These are phyloP conservation scores for Intellagama lesueurii DNA, from an alignment of 2,797 vertebrate species.

Conservation along the genomic window DNA sequence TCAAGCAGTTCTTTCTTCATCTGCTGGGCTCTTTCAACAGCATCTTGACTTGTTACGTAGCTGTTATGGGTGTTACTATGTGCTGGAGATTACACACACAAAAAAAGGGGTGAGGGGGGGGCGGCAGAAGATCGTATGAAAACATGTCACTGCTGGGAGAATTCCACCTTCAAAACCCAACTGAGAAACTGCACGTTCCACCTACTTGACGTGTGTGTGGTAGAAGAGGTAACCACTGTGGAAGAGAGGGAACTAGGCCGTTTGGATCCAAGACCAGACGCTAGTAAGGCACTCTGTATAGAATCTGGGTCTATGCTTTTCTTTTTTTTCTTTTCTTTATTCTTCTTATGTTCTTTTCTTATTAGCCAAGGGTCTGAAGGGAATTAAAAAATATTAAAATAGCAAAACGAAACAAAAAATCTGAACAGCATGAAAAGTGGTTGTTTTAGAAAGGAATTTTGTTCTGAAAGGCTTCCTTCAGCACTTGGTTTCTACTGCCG, in stretches of 20 bases:
- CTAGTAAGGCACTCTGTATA: constrained; percentile 99
- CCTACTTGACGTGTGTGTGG: constrained; percentile 77
- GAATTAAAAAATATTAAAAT: not conserved
- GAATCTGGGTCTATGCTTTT: constrained; percentile 97
- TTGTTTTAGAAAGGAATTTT: not conserved
- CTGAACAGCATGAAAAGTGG: not conserved
- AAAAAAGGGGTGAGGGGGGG: not conserved
- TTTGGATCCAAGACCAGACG: constrained; percentile 94
- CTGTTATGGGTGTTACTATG: constrained; percentile 80
- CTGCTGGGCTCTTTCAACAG: constrained; percentile 94
- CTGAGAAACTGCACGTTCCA: not conserved
- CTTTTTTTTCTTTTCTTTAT: constrained; percentile 93
- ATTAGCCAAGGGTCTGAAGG: constrained; percentile 94
- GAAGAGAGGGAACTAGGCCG: constrained; percentile 90
- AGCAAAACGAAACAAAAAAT: not conserved
- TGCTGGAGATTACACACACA: constrained; percentile 57
- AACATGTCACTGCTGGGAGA: constrained; percentile 18
- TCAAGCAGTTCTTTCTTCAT: constrained; percentile 95
- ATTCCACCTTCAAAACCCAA: constrained; percentile 2
- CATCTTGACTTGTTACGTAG: constrained; percentile 94
- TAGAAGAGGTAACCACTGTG: constrained; percentile 79
- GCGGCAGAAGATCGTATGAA: not conserved
- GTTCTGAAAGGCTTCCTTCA: rapidly evolving
- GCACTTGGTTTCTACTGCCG: not conserved
- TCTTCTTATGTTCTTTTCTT: constrained; percentile 97